phyloP scores from a whole-genome alignment of 2,888 invertebrate species.

The Melanophora roralis region DNA sequence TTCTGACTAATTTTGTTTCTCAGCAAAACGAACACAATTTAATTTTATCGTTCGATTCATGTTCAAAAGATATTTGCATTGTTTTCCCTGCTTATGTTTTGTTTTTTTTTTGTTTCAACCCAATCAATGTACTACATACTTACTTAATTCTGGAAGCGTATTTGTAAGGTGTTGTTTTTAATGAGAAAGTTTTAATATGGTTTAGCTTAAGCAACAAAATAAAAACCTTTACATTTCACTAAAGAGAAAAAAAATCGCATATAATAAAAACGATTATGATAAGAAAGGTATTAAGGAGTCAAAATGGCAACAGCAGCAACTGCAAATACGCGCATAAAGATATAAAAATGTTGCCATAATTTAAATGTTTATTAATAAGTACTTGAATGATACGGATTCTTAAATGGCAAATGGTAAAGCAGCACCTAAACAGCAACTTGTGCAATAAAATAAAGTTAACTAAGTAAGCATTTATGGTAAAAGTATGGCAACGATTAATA shows the following conservation, averaged over 20 bases:
- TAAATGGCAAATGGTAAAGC: not conserved
- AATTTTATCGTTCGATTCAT: slow-evolving; percentile 45
- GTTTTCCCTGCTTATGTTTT: slow-evolving; percentile 6
- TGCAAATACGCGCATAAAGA: not conserved
- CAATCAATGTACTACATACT: no score
- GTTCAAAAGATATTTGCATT: slow-evolving; percentile 56
- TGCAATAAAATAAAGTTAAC: not conserved
- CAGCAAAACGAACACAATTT: not conserved
- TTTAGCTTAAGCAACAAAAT: slow-evolving; percentile 17
- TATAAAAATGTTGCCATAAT: slow-evolving; percentile 40
- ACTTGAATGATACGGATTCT: slow-evolving; percentile 9
- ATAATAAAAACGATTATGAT: slow-evolving; percentile 44
- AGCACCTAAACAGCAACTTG: slow-evolving; percentile 14
- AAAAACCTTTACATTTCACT: not conserved
- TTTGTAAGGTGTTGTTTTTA: slow-evolving; percentile 59
- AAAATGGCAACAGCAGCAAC: slow-evolving; percentile 15
- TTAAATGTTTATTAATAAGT: slow-evolving; percentile 40
- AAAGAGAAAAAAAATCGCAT: slow-evolving; percentile 7
- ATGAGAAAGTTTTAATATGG: slow-evolving; percentile 59
- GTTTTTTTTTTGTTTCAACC: slow-evolving; percentile 18
- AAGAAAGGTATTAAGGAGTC: slow-evolving; percentile 31
- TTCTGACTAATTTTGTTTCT: not conserved
- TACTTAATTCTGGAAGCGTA: slow-evolving; percentile 61
- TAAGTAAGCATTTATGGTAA: no score
- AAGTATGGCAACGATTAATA: slow-evolving; percentile 40